Percentiles rank a stretch among this genome's conserved stretches.
Evolutionary conservation across 2,888 invertebrate genomes (phyloP).

Genomic region (Tortrix viridana): DNA sequence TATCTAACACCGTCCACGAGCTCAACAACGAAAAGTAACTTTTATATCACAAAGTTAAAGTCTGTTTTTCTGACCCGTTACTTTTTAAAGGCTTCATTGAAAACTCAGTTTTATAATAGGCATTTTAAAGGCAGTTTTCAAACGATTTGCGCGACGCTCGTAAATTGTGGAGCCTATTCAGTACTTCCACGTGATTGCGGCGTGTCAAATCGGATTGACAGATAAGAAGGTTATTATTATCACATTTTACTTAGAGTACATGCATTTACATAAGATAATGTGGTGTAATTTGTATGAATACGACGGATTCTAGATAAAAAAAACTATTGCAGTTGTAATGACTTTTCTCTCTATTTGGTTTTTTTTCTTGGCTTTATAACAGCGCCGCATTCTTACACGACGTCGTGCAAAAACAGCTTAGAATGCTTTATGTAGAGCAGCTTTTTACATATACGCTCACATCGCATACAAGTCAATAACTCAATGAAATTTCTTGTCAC

Average conservation of each 20-base stretch:
- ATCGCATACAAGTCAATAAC: too few relatives aligned
- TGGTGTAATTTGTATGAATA: constrained; percentile 61
- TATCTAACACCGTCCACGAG: constrained; percentile 57
- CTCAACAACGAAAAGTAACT: constrained; percentile 46
- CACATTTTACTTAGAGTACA: constrained; percentile 75
- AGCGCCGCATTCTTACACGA: background rate
- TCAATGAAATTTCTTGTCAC: too few relatives aligned
- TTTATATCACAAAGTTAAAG: constrained; percentile 45
- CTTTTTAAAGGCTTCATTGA: constrained; percentile 42
- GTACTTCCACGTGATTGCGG: constrained; percentile 72
- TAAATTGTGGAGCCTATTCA: constrained; percentile 56
- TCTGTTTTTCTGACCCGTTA: constrained; percentile 41
- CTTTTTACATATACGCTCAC: too few relatives aligned
- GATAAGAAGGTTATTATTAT: constrained; percentile 81
- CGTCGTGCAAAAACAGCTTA: too few relatives aligned
- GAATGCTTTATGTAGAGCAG: too few relatives aligned
- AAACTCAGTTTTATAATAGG: constrained; percentile 55
- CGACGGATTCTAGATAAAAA: constrained; percentile 24
- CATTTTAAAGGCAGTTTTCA: constrained; percentile 52
- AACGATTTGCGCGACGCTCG: constrained; percentile 41
- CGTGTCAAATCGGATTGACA: constrained; percentile 80
- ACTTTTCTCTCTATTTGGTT: constrained; percentile 7
- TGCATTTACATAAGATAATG: constrained; percentile 66
- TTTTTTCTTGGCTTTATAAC: background rate
- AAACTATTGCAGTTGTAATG: constrained; percentile 32